These are phyloP conservation scores for Yponomeuta sedellus DNA, from an alignment of 2,888 invertebrate species.

Conservation along the genomic window DNA sequence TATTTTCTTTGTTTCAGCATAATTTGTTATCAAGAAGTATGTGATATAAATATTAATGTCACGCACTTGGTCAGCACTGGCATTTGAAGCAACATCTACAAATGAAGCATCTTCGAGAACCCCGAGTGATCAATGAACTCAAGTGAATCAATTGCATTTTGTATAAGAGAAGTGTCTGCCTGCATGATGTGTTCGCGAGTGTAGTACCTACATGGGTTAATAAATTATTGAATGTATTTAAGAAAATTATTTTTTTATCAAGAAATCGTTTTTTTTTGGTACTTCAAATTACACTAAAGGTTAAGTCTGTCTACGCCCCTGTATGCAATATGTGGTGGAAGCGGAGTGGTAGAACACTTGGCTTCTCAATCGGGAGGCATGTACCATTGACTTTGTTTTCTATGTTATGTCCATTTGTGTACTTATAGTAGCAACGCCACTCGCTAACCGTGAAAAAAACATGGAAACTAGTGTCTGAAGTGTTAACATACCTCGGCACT, in stretches of 20 bases:
- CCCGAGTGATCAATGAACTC: neutral
- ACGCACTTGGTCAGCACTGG: neutral
- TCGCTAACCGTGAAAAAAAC: too few relatives aligned
- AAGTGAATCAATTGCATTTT: neutral
- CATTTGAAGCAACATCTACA: neutral
- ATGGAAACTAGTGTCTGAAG: too few relatives aligned
- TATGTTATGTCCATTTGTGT: too few relatives aligned
- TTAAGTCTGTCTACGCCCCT: neutral
- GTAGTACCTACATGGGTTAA: constrained; percentile 25
- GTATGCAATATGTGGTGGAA: too few relatives aligned
- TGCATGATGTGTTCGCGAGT: constrained; percentile 25
- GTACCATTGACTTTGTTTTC: too few relatives aligned
- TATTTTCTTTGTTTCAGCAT: neutral
- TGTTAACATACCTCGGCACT: too few relatives aligned
- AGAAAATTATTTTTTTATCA: constrained; percentile 54
- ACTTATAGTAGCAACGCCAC: too few relatives aligned
- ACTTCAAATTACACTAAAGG: neutral
- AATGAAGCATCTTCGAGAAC: neutral
- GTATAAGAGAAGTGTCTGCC: constrained; percentile 8
- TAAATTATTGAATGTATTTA: constrained; percentile 56
- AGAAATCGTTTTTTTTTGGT: constrained; percentile 29
- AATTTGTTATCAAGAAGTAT: neutral
- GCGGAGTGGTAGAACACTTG: too few relatives aligned
- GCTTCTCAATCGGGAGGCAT: too few relatives aligned
- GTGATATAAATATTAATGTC: neutral